A percentile compares a stretch with the other conserved stretches of the same genome.
These are phyloP conservation scores for Notiomystis cincta DNA, from an alignment of 2,113 vertebrate genomes.

Conservation along the genomic window DNA sequence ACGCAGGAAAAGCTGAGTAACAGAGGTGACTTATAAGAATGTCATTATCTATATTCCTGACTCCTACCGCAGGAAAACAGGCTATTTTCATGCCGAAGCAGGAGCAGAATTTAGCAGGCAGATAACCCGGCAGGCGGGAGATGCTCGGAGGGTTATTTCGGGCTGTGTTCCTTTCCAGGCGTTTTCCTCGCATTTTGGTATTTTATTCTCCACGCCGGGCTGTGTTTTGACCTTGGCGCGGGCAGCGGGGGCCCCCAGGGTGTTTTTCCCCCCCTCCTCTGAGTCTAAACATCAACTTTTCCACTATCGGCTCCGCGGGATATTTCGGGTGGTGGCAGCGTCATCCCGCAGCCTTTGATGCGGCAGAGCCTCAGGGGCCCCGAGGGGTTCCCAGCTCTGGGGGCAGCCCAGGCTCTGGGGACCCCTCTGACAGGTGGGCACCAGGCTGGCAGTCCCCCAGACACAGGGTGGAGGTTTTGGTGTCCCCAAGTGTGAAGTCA, in stretches of 20 bases:
- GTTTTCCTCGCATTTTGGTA: constrained; percentile 1
- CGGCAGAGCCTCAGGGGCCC: neutral
- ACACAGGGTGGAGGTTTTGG: fast-evolving
- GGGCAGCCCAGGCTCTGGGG: neutral
- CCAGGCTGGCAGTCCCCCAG: neutral
- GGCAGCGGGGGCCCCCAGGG: neutral
- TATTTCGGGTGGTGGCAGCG: constrained; percentile 25
- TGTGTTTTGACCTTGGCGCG: constrained; percentile 27
- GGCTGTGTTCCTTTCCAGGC: constrained; percentile 62
- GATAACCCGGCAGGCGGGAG: constrained; percentile 54
- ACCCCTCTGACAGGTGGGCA: neutral
- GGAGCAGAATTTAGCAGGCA: constrained; percentile 58
- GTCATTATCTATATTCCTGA: constrained; percentile 62
- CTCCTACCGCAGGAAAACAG: constrained; percentile 60
- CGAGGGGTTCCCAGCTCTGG: neutral
- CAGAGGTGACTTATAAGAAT: constrained; percentile 57
- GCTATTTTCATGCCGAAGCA: constrained; percentile 33
- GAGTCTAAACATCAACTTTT: constrained; percentile 52
- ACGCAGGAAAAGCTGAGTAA: constrained; percentile 61
- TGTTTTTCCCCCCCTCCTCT: neutral
- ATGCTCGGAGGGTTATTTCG: constrained; percentile 53
- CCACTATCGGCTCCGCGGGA: constrained; percentile 16
- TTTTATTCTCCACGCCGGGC: constrained; percentile 1
- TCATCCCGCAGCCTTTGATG: constrained; percentile 42
- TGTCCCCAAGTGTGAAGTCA: fast-evolving